Percentiles rank a stretch among this genome's conserved stretches.
phyloP scores from a whole-genome alignment of 1,140 invertebrate species.

The Probaryconus sp. region DNA sequence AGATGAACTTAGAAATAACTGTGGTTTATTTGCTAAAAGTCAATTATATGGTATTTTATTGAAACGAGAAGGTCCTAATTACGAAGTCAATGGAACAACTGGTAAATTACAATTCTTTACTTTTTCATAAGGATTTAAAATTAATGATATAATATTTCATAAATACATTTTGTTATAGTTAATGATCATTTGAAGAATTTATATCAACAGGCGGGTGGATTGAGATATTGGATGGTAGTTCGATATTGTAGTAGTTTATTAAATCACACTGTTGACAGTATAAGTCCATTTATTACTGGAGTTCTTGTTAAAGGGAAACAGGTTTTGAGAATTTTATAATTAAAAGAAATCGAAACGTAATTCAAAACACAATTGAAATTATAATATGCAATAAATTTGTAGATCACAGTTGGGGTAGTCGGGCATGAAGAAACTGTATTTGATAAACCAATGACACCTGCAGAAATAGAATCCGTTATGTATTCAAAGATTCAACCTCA shows the following conservation, averaged over 20 bases:
- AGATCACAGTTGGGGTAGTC: conserved; percentile 96
- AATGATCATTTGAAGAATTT: conserved; percentile 86
- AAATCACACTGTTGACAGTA: conserved; percentile 96
- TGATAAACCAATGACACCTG: conserved; percentile 97
- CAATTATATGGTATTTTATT: conserved; percentile 92
- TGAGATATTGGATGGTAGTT: conserved; percentile 95
- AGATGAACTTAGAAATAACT: conserved; percentile 82
- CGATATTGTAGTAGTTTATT: conserved; percentile 95
- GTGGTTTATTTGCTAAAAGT: conserved; percentile 87
- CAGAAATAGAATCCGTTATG: conserved; percentile 92
- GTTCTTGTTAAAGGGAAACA: conserved; percentile 98
- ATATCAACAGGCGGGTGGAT: conserved; percentile 91
- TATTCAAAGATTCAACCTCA: conserved; percentile 92
- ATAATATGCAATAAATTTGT: no score
- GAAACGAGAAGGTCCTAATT: conserved; percentile 89
- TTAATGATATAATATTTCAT: conserved; percentile 1
- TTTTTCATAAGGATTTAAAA: conserved; percentile 5
- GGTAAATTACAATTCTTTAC: conserved; percentile 65
- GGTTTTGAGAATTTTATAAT: conserved; percentile 80
- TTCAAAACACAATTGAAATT: no score
- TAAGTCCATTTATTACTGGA: conserved; percentile 98
- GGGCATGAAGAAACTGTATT: conserved; percentile 96
- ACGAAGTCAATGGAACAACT: conserved; percentile 82
- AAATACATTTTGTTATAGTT: conserved; percentile 81
- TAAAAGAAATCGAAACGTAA: conserved; percentile 3